These are phyloP conservation scores for Camelus dromedarius DNA, from an alignment of 2,113 vertebrate species.

Conservation along the genomic window DNA sequence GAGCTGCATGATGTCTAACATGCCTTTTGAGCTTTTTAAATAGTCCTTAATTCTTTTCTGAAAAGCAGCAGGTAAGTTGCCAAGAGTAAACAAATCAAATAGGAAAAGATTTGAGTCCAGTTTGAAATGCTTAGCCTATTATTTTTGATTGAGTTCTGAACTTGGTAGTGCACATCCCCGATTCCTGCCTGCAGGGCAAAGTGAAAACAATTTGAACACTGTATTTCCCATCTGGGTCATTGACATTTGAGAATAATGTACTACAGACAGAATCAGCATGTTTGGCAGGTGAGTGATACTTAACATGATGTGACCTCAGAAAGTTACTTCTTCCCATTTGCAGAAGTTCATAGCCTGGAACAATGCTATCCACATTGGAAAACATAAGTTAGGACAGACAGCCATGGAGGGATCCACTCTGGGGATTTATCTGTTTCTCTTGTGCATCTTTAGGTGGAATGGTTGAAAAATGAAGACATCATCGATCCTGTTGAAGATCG, in stretches of 20 bases:
- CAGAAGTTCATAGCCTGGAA: neutral
- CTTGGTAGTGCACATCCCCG: slow-evolving; percentile 34
- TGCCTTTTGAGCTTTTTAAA: slow-evolving; percentile 51
- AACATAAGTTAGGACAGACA: neutral
- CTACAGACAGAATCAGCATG: slow-evolving; percentile 54
- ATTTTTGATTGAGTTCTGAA: slow-evolving; percentile 76
- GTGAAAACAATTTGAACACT: slow-evolving; percentile 19
- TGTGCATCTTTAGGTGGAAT: slow-evolving; percentile 92
- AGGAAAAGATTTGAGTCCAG: slow-evolving; percentile 45
- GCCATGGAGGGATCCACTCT: fast-evolving
- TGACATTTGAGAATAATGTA: slow-evolving; percentile 65
- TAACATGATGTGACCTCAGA: slow-evolving; percentile 58
- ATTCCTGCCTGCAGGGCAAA: slow-evolving; percentile 69
- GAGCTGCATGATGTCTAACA: slow-evolving; percentile 34
- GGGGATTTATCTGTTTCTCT: slow-evolving; percentile 6
- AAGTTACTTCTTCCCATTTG: slow-evolving; percentile 26
- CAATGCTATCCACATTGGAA: neutral
- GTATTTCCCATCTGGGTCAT: slow-evolving; percentile 30
- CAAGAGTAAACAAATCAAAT: slow-evolving; percentile 77
- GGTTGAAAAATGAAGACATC: slow-evolving; percentile 96
- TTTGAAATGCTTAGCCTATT: slow-evolving; percentile 70
- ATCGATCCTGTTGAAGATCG: slow-evolving; percentile 96
- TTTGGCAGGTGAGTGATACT: slow-evolving; percentile 74
- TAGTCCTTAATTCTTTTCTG: slow-evolving; percentile 45
- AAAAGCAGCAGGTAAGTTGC: slow-evolving; percentile 66